These are phyloP conservation scores for Hymenochirus boettgeri DNA, from an alignment of 2,113 vertebrate genomes.

Conservation along the genomic window DNA sequence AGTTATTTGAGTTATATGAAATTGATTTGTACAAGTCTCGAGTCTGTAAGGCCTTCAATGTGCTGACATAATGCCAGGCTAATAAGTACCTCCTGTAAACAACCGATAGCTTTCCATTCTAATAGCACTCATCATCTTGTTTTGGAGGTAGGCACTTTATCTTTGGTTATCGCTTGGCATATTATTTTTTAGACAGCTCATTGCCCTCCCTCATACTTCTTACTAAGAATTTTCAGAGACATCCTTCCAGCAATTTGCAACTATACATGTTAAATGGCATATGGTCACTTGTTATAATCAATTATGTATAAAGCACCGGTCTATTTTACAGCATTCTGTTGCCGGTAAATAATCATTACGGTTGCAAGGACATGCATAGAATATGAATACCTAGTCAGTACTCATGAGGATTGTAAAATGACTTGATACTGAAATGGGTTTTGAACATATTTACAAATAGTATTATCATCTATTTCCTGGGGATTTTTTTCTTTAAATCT, in stretches of 20 bases:
- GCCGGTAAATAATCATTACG: background rate
- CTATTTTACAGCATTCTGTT: background rate
- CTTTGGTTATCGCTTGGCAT: no score
- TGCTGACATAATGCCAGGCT: no score
- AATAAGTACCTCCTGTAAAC: no score
- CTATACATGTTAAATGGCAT: conserved; percentile 1
- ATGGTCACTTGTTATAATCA: background rate
- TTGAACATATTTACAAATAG: background rate
- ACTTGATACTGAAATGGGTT: background rate
- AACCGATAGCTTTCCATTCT: no score
- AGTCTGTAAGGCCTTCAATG: no score
- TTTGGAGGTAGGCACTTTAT: no score
- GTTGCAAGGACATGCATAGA: background rate
- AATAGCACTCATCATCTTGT: no score
- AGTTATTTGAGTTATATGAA: no score
- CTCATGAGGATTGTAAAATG: background rate
- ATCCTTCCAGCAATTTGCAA: background rate
- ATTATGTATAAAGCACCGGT: conserved; percentile 3
- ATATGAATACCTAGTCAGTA: background rate
- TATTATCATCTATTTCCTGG: background rate
- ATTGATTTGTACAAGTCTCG: no score
- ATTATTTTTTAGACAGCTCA: no score
- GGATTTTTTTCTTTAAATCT: background rate
- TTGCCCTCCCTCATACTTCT: no score
- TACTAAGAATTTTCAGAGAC: background rate